phyloP scores from a whole-genome alignment of 2,113 vertebrate genomes.

The Nothoprocta pentlandii region DNA sequence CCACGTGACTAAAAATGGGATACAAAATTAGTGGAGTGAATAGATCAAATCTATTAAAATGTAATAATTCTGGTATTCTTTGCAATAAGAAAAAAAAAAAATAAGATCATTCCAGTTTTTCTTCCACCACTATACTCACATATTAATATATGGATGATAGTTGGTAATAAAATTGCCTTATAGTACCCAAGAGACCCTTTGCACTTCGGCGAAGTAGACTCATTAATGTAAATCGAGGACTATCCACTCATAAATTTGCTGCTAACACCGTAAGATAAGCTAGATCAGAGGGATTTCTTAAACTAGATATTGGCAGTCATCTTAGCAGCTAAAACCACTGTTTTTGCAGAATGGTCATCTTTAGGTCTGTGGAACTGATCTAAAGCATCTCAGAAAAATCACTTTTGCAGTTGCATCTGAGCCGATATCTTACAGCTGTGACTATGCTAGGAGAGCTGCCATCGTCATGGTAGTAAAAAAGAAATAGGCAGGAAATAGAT shows the following conservation, averaged over 20 bases:
- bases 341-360: slow-evolving; percentile 50
- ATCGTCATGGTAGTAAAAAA: slow-evolving; percentile 63
- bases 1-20: not conserved
- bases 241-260: slow-evolving; percentile 10
- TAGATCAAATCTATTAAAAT: not conserved
- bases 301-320: slow-evolving; percentile 1
- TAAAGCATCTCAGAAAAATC: slow-evolving; percentile 45
- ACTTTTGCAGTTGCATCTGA: slow-evolving; percentile 17
- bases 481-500: slow-evolving; percentile 66
- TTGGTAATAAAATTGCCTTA: not conserved
- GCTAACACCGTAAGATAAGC: not conserved
- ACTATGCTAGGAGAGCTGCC: slow-evolving; percentile 54
- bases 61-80: not conserved
- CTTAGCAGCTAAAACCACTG: slow-evolving; percentile 6
- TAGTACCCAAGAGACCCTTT: not conserved
- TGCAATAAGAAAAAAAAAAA: not conserved
- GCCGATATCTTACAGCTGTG: slow-evolving; percentile 67
- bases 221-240: not conserved
- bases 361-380: slow-evolving; percentile 18
- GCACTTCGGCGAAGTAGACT: slow-evolving; percentile 22
- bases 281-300: not conserved
- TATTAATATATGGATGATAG: slow-evolving; percentile 35
- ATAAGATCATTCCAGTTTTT: slow-evolving; percentile 7
- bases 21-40: not conserved
- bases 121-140: not conserved